These are phyloP conservation scores for Drosophila affinis DNA, from an alignment of 2,888 invertebrate species.

Conservation along the genomic window DNA sequence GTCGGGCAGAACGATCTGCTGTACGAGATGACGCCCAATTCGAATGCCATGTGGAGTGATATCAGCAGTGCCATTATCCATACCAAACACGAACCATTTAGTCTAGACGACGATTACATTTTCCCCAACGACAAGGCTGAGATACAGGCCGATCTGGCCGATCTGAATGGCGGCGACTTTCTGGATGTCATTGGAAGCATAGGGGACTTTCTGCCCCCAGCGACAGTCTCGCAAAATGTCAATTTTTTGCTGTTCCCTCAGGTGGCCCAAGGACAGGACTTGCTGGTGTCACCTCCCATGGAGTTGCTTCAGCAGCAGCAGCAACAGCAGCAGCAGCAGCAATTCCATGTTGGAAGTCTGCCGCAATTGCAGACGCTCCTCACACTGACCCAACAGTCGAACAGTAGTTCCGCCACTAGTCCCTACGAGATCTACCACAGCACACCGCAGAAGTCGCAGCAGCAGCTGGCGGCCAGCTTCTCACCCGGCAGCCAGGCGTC, in stretches of 20 bases:
- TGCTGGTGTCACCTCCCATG: slow-evolving; percentile 77
- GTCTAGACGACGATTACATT: slow-evolving; percentile 94
- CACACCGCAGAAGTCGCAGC: slow-evolving; percentile 82
- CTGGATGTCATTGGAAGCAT: slow-evolving; percentile 91
- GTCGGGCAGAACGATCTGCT: slow-evolving; percentile 60
- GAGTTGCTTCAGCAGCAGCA: slow-evolving; percentile 80
- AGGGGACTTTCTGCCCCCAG: slow-evolving; percentile 87
- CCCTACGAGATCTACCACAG: slow-evolving; percentile 83
- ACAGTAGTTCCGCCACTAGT: slow-evolving; percentile 74
- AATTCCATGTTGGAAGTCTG: slow-evolving; percentile 54
- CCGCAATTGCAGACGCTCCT: slow-evolving; percentile 65
- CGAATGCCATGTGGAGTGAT: slow-evolving; percentile 84
- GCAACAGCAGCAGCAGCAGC: slow-evolving; percentile 60
- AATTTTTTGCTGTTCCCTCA: slow-evolving; percentile 79
- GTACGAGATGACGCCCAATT: slow-evolving; percentile 79
- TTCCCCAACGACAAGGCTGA: slow-evolving; percentile 95
- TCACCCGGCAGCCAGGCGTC: slow-evolving; percentile 83
- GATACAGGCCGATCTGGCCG: slow-evolving; percentile 92
- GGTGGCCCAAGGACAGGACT: slow-evolving; percentile 63
- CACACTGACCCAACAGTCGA: slow-evolving; percentile 60
- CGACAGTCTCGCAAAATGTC: slow-evolving; percentile 62
- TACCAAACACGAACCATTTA: slow-evolving; percentile 86
- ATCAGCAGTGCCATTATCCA: slow-evolving; percentile 83
- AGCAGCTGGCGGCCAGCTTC: slow-evolving; percentile 60
- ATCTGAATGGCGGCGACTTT: slow-evolving; percentile 92